Percentiles rank a stretch among this genome's conserved stretches.
phyloP scores from a whole-genome alignment of 2,113 vertebrate species.

The Alethe diademata region DNA sequence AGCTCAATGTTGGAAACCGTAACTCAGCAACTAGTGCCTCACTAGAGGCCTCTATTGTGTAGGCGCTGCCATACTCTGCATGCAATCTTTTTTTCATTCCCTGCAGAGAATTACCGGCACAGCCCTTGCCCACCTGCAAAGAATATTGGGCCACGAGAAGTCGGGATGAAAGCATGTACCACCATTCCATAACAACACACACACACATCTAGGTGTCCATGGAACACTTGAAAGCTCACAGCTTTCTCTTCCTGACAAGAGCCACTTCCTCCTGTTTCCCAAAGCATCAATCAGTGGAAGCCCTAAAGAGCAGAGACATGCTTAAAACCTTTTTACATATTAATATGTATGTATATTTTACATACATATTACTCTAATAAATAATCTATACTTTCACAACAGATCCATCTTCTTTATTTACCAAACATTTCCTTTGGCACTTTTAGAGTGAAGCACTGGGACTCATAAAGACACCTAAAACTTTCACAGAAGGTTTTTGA shows the following conservation, averaged over 20 bases:
- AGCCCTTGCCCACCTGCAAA: background rate
- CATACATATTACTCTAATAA: background rate
- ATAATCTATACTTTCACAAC: background rate
- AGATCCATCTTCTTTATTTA: background rate
- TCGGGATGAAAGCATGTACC: fast-evolving
- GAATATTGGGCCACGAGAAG: fast-evolving
- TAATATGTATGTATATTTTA: background rate
- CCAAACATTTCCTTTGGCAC: background rate
- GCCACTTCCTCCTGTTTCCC: background rate
- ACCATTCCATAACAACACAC: background rate
- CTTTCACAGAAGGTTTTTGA: background rate
- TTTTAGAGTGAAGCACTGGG: background rate
- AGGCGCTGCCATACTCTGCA: background rate
- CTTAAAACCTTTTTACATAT: background rate
- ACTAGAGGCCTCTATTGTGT: background rate
- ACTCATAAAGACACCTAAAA: background rate
- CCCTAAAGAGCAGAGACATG: background rate
- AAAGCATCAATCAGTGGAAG: background rate
- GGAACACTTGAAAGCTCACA: background rate
- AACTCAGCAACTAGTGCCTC: background rate
- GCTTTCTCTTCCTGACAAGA: background rate
- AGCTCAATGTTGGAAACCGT: background rate
- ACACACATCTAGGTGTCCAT: too few species aligned
- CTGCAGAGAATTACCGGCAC: background rate
- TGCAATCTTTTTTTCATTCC: background rate